Percentiles rank a stretch among this genome's conserved stretches.
These are phyloP conservation scores for Hofmannophila pseudospretella DNA, from an alignment of 2,888 invertebrate genomes.

Conservation along the genomic window DNA sequence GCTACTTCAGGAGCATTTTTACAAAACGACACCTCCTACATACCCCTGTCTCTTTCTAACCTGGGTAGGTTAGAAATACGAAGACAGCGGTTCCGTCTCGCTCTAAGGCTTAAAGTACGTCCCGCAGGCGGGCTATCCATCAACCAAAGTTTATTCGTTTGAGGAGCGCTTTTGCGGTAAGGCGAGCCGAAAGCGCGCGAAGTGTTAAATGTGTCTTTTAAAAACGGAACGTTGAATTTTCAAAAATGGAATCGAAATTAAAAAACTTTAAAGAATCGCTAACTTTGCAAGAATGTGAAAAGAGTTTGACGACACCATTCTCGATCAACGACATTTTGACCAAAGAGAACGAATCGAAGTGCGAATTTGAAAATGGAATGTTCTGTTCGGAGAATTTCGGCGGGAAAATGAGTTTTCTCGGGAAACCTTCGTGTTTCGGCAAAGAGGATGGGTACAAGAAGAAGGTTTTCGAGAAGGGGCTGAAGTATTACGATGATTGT, in stretches of 20 bases:
- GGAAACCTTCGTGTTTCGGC: slow-evolving; percentile 37
- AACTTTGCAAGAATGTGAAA: slow-evolving; percentile 60
- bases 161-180: slow-evolving; percentile 71
- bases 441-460: slow-evolving; percentile 53
- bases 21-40: slow-evolving; percentile 61
- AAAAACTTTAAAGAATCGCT: slow-evolving; percentile 54
- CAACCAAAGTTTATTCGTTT: slow-evolving; percentile 75
- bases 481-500: slow-evolving; percentile 65
- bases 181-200: slow-evolving; percentile 51
- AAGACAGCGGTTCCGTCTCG: slow-evolving; percentile 35
- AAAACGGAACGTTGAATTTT: no score
- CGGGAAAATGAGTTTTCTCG: slow-evolving; percentile 56
- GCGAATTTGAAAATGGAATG: slow-evolving; percentile 63
- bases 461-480: slow-evolving; percentile 53
- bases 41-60: slow-evolving; percentile 38
- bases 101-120: slow-evolving; percentile 62
- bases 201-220: slow-evolving; percentile 15
- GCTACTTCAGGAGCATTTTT: slow-evolving; percentile 69
- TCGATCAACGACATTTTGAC: slow-evolving; percentile 86
- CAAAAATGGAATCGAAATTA: slow-evolving; percentile 64
- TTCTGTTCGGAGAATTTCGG: slow-evolving; percentile 52
- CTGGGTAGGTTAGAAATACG: no score
- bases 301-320: slow-evolving; percentile 80
- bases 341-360: slow-evolving; percentile 69
- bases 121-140: slow-evolving; percentile 71